Evolutionary conservation across 2,797 vertebrate species (phyloP).

Genomic region (Onychomys torridus): DNA sequence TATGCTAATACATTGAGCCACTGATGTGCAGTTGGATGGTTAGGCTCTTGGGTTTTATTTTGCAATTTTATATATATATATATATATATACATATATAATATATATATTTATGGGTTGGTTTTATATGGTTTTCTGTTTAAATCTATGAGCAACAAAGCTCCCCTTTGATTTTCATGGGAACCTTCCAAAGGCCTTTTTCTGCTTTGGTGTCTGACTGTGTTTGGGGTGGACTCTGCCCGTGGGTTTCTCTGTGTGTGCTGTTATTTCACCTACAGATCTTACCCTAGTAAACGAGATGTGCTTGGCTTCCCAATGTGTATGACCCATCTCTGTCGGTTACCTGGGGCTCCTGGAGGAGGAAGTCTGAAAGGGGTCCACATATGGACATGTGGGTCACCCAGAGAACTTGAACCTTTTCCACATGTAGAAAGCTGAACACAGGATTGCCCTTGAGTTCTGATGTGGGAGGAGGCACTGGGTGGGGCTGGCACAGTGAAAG

Average conservation of each 20-base stretch:
- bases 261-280: slow-evolving; percentile 76
- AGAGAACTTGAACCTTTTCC: background rate
- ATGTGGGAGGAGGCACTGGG: background rate
- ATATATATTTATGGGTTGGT: slow-evolving; percentile 83
- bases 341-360: background rate
- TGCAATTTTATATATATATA: slow-evolving; percentile 81
- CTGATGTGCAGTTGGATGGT: slow-evolving; percentile 62
- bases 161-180: slow-evolving; percentile 78
- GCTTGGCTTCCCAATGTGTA: slow-evolving; percentile 71
- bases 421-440: background rate
- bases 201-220: slow-evolving; percentile 73
- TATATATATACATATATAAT: slow-evolving; percentile 63
- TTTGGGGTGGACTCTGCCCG: slow-evolving; percentile 48
- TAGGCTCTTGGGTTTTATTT: slow-evolving; percentile 81
- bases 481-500: background rate
- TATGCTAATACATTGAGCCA: slow-evolving; percentile 72
- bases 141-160: slow-evolving; percentile 82
- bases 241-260: slow-evolving; percentile 75
- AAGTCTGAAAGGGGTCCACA: background rate
- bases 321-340: slow-evolving; percentile 65
- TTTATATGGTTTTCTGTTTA: slow-evolving; percentile 83
- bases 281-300: slow-evolving; percentile 75
- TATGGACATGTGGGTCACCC: background rate
- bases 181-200: slow-evolving; percentile 69
- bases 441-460: background rate